A percentile compares a stretch with the other conserved stretches of the same genome.
Evolutionary conservation across 2,113 vertebrate genomes (phyloP).

Genomic region (Oceanodroma tethys): DNA sequence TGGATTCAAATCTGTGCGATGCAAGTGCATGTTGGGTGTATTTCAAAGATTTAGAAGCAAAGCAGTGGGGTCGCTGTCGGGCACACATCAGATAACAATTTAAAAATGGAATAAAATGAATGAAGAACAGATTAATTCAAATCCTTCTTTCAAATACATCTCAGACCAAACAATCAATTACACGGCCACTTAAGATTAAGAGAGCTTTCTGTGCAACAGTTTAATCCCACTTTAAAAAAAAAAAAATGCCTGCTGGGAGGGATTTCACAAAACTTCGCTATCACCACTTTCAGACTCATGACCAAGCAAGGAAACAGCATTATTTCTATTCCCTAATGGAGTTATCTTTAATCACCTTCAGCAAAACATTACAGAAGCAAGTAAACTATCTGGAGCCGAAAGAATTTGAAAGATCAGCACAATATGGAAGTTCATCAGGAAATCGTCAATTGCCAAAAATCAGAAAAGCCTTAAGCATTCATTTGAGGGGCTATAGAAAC

Average conservation of each 20-base stretch:
- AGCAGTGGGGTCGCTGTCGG: not conserved
- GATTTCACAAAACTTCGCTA: not conserved
- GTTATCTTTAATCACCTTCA: not conserved
- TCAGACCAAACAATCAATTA: constrained; percentile 16
- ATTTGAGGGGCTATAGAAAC: not conserved
- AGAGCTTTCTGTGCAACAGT: not conserved
- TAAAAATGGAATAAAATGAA: not conserved
- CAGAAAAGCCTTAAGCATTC: not conserved
- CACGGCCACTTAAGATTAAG: not conserved
- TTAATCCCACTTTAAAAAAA: not conserved
- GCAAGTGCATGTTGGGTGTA: not conserved
- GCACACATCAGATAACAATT: not conserved
- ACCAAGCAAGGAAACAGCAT: not conserved
- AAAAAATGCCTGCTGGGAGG: not conserved
- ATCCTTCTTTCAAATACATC: not conserved
- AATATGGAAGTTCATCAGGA: not conserved
- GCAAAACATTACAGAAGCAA: not conserved
- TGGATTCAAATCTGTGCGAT: not conserved
- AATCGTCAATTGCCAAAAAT: not conserved
- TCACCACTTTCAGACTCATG: not conserved
- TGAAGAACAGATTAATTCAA: constrained; percentile 8
- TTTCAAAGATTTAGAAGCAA: not conserved
- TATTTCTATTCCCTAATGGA: not conserved
- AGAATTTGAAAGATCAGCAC: not conserved
- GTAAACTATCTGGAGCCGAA: not conserved